Percentiles rank a stretch among this genome's conserved stretches.
Evolutionary conservation across 2,888 invertebrate genomes (phyloP).

Genomic region (Synanthedon formicaeformis): DNA sequence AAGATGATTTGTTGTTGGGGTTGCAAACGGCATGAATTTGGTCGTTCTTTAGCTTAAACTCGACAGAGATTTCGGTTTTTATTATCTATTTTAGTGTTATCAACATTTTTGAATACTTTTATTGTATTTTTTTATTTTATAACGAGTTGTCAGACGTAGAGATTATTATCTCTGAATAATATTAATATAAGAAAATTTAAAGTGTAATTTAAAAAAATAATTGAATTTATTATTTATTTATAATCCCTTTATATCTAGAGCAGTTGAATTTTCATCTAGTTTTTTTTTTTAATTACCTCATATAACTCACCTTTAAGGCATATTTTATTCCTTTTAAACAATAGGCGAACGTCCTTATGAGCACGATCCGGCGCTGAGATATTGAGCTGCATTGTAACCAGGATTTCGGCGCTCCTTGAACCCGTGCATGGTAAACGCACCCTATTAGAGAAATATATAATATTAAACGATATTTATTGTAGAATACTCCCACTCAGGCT

Average conservation of each 20-base stretch:
- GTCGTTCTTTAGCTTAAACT: constrained; percentile 14
- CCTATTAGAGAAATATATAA: constrained; percentile 29
- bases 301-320: constrained; percentile 78
- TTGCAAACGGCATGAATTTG: constrained; percentile 15
- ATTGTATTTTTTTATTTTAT: too few species aligned
- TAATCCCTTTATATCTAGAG: too few species aligned
- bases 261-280: background rate
- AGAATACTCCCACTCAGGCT: too few species aligned
- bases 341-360: constrained; percentile 78
- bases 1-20: constrained; percentile 49
- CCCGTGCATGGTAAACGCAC: constrained; percentile 88
- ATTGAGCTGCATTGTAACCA: constrained; percentile 83
- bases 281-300: background rate
- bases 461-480: too few species aligned
- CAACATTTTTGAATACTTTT: too few species aligned
- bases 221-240: too few species aligned
- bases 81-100: background rate
- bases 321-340: constrained; percentile 88
- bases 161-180: too few species aligned
- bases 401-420: constrained; percentile 82
- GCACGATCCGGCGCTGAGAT: constrained; percentile 79
- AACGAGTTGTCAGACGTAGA: too few species aligned
- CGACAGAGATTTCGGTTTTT: background rate
- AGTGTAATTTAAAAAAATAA: too few species aligned
- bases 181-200: too few species aligned